Evolutionary conservation across 2,113 vertebrate species (phyloP).

Genomic region (Rhynchopsitta pachyrhyncha): DNA sequence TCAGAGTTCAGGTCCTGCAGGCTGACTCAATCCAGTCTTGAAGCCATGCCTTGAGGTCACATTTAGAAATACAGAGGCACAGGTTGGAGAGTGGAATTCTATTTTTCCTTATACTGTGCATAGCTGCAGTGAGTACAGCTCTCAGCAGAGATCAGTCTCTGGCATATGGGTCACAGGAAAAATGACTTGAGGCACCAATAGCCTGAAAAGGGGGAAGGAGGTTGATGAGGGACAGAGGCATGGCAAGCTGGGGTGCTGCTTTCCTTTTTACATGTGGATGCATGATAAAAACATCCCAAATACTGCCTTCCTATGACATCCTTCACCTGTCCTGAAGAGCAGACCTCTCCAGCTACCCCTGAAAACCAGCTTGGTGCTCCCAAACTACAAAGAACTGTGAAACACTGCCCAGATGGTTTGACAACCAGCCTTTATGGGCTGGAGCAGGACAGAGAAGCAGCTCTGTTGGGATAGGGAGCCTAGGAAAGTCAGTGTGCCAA

Average conservation of each 20-base stretch:
- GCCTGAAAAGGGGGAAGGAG: not conserved
- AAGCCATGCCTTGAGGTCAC: not conserved
- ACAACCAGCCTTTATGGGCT: not conserved
- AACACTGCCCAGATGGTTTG: not conserved
- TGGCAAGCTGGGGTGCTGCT: not conserved
- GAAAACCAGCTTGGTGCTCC: not conserved
- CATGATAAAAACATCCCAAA: not conserved
- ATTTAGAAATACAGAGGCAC: not conserved
- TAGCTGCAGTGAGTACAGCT: not conserved
- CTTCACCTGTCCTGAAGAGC: accelerated
- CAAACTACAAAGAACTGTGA: not conserved
- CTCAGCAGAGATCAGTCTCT: not conserved
- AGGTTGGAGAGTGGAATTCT: not conserved
- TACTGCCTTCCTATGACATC: not conserved
- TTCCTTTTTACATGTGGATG: not conserved
- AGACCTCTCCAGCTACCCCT: not conserved
- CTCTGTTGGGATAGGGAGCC: not conserved
- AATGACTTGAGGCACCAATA: not conserved
- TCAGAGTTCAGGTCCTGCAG: not conserved
- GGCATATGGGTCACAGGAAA: not conserved
- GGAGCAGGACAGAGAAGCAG: not conserved
- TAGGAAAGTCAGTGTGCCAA: not conserved
- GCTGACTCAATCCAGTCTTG: not conserved
- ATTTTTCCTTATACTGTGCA: not conserved
- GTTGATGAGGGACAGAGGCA: not conserved